These are phyloP conservation scores for Sakesphorus luctuosus DNA, from an alignment of 2,113 vertebrate genomes.

Conservation along the genomic window DNA sequence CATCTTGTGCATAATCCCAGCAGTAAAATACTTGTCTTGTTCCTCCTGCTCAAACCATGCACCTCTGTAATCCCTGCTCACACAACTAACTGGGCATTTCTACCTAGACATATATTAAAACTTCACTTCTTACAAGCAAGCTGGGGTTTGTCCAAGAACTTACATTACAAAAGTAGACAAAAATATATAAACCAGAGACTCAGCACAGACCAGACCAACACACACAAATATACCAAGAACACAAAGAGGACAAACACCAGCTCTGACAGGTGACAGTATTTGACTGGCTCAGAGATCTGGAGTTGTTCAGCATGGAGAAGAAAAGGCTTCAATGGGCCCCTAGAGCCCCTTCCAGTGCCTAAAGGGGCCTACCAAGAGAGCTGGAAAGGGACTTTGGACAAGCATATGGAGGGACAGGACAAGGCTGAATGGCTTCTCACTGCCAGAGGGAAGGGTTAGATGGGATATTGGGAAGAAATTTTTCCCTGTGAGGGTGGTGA, in stretches of 20 bases:
- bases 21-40: neutral
- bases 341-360: neutral
- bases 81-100: neutral
- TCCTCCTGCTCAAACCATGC: neutral
- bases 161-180: neutral
- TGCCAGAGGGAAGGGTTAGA: neutral
- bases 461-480: neutral
- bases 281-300: neutral
- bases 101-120: neutral
- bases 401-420: neutral
- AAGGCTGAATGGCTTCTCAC: fast-evolving
- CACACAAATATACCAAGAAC: neutral
- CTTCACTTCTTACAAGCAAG: neutral
- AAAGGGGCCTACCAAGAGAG: neutral
- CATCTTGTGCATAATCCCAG: neutral
- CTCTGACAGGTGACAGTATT: neutral
- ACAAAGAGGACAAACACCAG: neutral
- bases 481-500: neutral
- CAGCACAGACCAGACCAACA: neutral
- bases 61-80: neutral
- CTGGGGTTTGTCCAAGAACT: neutral
- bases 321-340: neutral
- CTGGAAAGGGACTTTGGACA: neutral
- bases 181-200: neutral
- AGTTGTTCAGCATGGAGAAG: neutral